These are phyloP conservation scores for Athalia rosae DNA, from an alignment of 2,888 invertebrate genomes.

Conservation along the genomic window DNA sequence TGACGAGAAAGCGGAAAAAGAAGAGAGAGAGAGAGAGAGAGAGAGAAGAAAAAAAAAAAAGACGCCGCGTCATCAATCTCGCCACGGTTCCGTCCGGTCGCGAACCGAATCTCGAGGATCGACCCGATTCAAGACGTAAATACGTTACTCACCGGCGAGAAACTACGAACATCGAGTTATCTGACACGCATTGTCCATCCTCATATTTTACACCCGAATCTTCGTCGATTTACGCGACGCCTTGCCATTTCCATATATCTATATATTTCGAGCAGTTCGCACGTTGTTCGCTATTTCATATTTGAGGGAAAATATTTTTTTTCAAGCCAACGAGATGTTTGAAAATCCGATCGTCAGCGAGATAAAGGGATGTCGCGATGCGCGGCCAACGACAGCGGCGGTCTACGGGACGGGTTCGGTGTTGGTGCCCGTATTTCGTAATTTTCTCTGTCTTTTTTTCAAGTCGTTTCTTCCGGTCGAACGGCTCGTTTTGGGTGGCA, in stretches of 20 bases:
- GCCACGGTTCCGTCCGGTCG: slow-evolving; percentile 25
- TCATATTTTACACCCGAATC: slow-evolving; percentile 60
- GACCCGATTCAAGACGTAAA: background rate
- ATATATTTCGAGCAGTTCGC: no score
- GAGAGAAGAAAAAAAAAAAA: slow-evolving; percentile 40
- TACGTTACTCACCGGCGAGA: background rate
- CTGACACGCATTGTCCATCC: slow-evolving; percentile 59
- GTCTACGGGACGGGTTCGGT: no score
- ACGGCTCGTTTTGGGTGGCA: slow-evolving; percentile 15
- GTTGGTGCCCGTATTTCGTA: no score
- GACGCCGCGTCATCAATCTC: slow-evolving; percentile 59
- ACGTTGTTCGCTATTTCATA: no score
- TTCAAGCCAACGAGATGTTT: no score
- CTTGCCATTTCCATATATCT: slow-evolving; percentile 2
- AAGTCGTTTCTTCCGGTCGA: background rate
- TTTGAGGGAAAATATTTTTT: no score
- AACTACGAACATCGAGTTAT: slow-evolving; percentile 49
- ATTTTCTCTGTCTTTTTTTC: background rate
- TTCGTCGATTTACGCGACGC: slow-evolving; percentile 31
- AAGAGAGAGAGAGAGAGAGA: no score
- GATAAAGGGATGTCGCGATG: no score
- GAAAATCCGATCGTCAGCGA: no score
- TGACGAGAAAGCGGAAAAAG: background rate
- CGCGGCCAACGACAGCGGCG: no score
- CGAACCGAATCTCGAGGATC: slow-evolving; percentile 22